phyloP scores from a whole-genome alignment of 2,888 invertebrate genomes.

The Conomelus anceps region DNA sequence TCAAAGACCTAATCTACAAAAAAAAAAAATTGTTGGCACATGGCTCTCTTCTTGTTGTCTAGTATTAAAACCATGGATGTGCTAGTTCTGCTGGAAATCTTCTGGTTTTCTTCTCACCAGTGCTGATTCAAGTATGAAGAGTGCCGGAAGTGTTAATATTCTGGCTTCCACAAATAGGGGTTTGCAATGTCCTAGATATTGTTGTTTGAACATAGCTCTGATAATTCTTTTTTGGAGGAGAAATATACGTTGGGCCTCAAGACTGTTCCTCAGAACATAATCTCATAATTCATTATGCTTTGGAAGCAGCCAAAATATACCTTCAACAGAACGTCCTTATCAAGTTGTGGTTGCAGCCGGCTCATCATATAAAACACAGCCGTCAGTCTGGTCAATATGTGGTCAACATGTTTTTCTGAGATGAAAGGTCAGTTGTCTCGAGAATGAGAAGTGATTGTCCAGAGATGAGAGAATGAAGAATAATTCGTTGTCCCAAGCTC shows the following conservation, averaged over 20 bases:
- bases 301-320: slow-evolving; percentile 12
- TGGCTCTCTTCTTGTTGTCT: neutral
- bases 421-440: too few relatives aligned
- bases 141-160: neutral
- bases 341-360: neutral
- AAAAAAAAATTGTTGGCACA: too few relatives aligned
- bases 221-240: neutral
- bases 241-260: neutral
- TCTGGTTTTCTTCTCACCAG: slow-evolving; percentile 5
- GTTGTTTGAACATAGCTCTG: neutral
- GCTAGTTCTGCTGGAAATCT: neutral
- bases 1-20: too few relatives aligned
- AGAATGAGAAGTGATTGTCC: too few relatives aligned
- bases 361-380: slow-evolving; percentile 4
- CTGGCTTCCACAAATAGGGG: neutral
- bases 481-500: too few relatives aligned
- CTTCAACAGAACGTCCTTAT: neutral
- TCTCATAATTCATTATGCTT: slow-evolving; percentile 3
- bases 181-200: slow-evolving; percentile 1
- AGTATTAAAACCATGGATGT: neutral
- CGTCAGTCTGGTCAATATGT: neutral
- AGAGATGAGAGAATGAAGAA: too few relatives aligned
- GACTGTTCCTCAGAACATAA: neutral
- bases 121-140: neutral
- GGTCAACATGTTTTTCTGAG: too few relatives aligned